Base-by-base conservation (phyloP, 1,140 invertebrate species). In the Thaumetopoea pityocampa region DNA sequence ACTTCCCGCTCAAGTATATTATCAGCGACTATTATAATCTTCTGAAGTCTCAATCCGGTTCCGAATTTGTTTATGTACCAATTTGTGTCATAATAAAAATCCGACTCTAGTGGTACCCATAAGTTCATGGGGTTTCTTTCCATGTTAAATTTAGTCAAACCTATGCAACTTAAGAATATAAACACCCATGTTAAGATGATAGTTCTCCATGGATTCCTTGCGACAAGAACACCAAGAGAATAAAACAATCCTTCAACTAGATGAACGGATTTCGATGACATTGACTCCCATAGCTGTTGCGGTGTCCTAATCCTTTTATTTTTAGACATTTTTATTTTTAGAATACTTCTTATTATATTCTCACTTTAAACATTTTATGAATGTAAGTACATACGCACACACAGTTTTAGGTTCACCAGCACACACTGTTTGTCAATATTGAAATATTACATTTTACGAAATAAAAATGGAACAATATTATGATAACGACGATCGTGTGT, bases 41-140 rank as follows among this genome's bases (percentile, higher is more conserved):
- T 85, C 70, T 93, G 88, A 6, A 89, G 54, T 41, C 90, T 80
- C 51, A 89, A 87, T 10, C 88, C 89, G 24, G 87, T 87, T 34
- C 88, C 86, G 76, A 91, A 92, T 43, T 88, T 89, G n/a, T 87
- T 74, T 57, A 91, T 88, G 22, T 93, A 86, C 91, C 92, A 93
- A 41, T 93, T 87, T 3, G 91, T 90, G 43, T 92, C 90, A 45
- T 64, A 63, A 19, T 87, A 86, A 70, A 92, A 93, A 42, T 90
- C 88, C 0, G 91, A 92, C 38, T 92, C 78, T 30, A 80, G 77
- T 8, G 88, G 88, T 4, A 93, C 89, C 92, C 92, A 94, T 37
- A 94, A 69, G 65, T 91, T 91, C 42, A 93, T 73, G 1, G 92
- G 92, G 70, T 92, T 90, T 54, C 87, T 88, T 73, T 89, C 88